Base-by-base conservation (phyloP, 2,888 invertebrate species). In the Azorinus chamasolen region DNA sequence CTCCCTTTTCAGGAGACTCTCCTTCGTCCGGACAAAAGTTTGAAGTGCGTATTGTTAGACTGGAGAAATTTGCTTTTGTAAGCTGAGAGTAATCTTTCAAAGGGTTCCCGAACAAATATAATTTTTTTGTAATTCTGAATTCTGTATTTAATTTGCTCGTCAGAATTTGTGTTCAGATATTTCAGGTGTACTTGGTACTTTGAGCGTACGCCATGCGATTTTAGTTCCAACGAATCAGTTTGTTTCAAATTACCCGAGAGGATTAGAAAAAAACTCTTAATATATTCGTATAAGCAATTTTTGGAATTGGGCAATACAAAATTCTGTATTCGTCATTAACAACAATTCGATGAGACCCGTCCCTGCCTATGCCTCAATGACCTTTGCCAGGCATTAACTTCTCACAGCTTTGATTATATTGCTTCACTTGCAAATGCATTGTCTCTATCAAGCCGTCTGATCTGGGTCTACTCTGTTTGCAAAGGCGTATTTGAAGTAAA, bases 211-310 rank as follows among this genome's bases (percentile, higher is more conserved):
- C 87, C 87, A 12, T 51, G 66, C 6, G 84, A 79, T 37, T 77
- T 68, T 43, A 90, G 50, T 16, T 80, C 75, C 55, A 86, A 59
- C 1, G 85, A 85, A 71, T 89, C 77, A 0, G 83, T 85, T 4
- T 74, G 80, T 39, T 87, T 84, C 68, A 87, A 83, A n/a, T n/a
- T n/a, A n/a, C n/a, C n/a, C n/a, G n/a, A n/a, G n/a, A n/a, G n/a
- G n/a, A n/a, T n/a, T n/a, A n/a, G n/a, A 98, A 96, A 64, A 98
- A 94, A 25, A 97, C 95, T 51, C 98, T 95, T 92, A 98, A 98
- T 97, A 98, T 98, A 93, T 98, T 98, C 14, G 98, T 98, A 92
- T 97, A 98, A 63, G 98, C 98, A 61, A 92, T 92, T 95, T 98
- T 98, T 71, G 98, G 98, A 81, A 98, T 97, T 93, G 97, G 97